Evolutionary conservation across 2,113 vertebrate genomes (phyloP).

Genomic region (Peucedramus taeniatus): DNA sequence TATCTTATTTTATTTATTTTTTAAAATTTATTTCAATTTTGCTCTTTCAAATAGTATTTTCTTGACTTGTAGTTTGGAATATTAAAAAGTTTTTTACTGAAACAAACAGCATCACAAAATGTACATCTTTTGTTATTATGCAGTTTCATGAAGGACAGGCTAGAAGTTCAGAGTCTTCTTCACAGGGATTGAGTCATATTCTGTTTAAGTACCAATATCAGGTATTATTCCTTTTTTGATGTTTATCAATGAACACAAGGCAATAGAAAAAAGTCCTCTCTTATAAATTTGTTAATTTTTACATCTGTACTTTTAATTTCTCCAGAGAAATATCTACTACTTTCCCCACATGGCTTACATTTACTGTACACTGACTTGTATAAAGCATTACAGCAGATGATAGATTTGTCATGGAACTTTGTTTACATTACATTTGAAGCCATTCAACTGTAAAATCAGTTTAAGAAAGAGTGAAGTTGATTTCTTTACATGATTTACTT

Average conservation of each 20-base stretch:
- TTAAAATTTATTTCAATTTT: background rate
- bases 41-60: background rate
- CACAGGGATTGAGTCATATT: background rate
- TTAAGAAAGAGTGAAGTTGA: background rate
- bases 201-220: background rate
- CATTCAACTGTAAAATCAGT: constrained; percentile 17
- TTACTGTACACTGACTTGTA: background rate
- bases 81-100: background rate
- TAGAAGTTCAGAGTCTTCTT: background rate
- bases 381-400: background rate
- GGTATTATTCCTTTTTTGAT: background rate
- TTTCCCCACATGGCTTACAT: background rate
- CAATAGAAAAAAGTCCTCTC: background rate
- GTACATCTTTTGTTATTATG: background rate
- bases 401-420: background rate
- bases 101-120: background rate
- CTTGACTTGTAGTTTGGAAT: background rate
- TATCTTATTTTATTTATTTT: background rate
- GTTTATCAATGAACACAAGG: background rate
- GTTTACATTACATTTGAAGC: background rate
- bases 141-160: background rate
- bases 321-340: background rate
- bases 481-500: constrained; percentile 4
- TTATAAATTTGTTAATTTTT: background rate
- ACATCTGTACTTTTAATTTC: background rate